These are phyloP conservation scores for Colius striatus DNA, from an alignment of 2,113 vertebrate genomes.

Conservation along the genomic window DNA sequence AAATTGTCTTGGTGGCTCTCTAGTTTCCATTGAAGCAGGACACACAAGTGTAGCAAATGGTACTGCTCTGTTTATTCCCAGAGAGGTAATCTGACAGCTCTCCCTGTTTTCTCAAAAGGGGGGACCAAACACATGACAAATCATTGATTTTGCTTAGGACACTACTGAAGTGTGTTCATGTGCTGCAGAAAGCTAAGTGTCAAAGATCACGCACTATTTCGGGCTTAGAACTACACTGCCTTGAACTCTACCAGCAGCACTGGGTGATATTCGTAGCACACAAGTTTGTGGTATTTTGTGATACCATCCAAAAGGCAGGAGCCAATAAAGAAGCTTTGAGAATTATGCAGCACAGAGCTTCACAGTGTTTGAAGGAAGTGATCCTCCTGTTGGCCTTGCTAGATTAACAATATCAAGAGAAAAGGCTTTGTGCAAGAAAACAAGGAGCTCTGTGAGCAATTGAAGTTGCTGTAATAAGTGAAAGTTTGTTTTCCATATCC, in stretches of 20 bases:
- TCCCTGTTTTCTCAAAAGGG: background rate
- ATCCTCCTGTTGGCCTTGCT: background rate
- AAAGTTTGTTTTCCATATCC: conserved; percentile 15
- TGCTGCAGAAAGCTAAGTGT: background rate
- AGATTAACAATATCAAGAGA: background rate
- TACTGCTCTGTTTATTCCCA: background rate
- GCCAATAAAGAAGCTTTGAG: background rate
- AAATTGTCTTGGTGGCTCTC: background rate
- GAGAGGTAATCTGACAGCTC: background rate
- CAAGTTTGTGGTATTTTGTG: background rate
- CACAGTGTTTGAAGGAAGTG: background rate
- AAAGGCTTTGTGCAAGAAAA: background rate
- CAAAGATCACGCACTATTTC: background rate
- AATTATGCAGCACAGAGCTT: background rate
- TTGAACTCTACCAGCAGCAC: background rate
- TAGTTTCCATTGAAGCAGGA: background rate
- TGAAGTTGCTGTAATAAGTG: background rate
- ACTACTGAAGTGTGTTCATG: background rate
- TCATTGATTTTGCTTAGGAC: background rate
- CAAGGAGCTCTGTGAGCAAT: background rate
- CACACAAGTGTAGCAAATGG: background rate
- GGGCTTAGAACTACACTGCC: background rate
- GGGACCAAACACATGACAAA: background rate
- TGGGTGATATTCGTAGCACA: background rate
- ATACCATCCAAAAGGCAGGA: background rate